Conservation (phyloP, 2,113 vertebrate species). For the Campylomormyrus numenius region DNA sequence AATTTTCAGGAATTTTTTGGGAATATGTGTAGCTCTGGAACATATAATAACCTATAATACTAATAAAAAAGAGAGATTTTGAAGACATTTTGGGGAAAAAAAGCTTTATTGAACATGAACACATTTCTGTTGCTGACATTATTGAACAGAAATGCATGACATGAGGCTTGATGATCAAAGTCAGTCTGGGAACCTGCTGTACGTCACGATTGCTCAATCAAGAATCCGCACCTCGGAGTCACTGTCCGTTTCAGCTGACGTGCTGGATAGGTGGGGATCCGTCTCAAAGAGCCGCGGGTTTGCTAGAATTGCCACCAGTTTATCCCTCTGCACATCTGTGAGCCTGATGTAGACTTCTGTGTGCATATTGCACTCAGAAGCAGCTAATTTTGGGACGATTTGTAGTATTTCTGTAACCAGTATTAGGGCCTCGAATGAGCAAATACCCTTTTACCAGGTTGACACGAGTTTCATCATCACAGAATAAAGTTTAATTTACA, state of each 20-base stretch:
- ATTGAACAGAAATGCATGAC: neutral
- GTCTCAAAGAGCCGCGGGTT: neutral
- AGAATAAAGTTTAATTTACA: neutral
- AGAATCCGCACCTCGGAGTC: neutral
- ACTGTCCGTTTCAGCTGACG: neutral
- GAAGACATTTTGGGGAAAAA: neutral
- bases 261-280: neutral
- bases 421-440: neutral
- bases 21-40: neutral
- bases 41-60: neutral
- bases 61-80: neutral
- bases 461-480: neutral
- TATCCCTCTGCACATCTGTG: neutral
- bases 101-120: neutral
- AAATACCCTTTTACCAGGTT: neutral
- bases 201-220: neutral
- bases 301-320: neutral
- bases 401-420: neutral
- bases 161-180: neutral
- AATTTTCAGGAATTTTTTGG: neutral
- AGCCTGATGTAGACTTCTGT: neutral
- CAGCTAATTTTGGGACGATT: neutral
- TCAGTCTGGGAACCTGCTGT: neutral
- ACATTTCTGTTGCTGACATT: neutral
- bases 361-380: neutral